These are phyloP conservation scores for Chaenodraco wilsoni DNA, from an alignment of 2,797 vertebrate species.

Conservation along the genomic window DNA sequence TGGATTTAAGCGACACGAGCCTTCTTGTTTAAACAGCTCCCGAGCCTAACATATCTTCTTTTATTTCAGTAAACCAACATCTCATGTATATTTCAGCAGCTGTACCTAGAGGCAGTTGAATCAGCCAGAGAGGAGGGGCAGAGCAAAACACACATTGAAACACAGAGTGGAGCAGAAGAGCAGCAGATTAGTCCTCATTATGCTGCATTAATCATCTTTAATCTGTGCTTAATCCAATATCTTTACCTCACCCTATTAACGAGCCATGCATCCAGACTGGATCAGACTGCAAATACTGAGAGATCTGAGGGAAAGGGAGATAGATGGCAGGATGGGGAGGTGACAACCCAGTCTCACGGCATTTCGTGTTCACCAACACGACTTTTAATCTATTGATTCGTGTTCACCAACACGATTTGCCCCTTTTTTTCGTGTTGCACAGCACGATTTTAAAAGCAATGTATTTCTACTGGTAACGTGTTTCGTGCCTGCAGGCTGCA, in stretches of 20 bases:
- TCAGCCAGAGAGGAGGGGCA: slow-evolving; percentile 49
- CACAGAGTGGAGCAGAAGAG: slow-evolving; percentile 54
- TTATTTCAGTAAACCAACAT: slow-evolving; percentile 68
- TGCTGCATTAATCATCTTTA: slow-evolving; percentile 76
- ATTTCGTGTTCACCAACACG: no score
- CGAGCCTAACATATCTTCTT: slow-evolving; percentile 30
- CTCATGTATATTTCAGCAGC: slow-evolving; percentile 75
- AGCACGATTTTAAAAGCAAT: no score
- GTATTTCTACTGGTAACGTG: no score
- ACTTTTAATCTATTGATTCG: no score
- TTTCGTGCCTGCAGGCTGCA: no score
- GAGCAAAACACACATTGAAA: slow-evolving; percentile 64
- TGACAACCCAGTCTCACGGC: background rate
- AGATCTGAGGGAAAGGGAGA: slow-evolving; percentile 29
- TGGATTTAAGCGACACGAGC: slow-evolving; percentile 48
- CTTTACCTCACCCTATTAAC: slow-evolving; percentile 73
- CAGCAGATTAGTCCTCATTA: slow-evolving; percentile 74
- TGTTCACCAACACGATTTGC: no score
- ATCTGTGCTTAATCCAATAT: slow-evolving; percentile 81
- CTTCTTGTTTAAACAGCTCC: slow-evolving; percentile 52
- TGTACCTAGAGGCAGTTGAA: slow-evolving; percentile 65
- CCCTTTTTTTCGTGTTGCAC: no score
- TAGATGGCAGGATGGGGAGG: background rate
- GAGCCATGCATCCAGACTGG: slow-evolving; percentile 61
- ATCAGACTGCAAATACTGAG: slow-evolving; percentile 62